Percentiles rank a stretch among this genome's conserved stretches.
Conservation (phyloP, 2,797 vertebrate species). For the Scolopax bukidnonensis region DNA sequence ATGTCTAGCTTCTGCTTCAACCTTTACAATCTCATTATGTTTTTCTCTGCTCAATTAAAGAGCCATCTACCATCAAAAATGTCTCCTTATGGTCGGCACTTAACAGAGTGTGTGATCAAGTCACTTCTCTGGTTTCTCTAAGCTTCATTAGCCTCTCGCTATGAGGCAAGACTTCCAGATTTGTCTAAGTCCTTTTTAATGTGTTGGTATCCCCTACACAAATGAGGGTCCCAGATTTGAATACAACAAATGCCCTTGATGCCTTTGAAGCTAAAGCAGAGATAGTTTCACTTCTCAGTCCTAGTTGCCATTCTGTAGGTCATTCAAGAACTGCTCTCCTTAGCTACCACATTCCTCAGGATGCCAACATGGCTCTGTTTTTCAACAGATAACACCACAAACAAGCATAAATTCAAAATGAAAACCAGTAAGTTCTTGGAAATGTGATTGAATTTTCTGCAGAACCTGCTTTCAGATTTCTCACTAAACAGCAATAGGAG, state of each 20-base stretch:
- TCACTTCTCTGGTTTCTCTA: not conserved
- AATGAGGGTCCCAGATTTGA: not conserved
- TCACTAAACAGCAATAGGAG: not conserved
- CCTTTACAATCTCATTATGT: slow-evolving; percentile 43
- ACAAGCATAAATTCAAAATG: not conserved
- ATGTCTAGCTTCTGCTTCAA: slow-evolving; percentile 9
- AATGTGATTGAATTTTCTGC: not conserved
- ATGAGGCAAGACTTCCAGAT: not conserved
- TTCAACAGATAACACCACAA: not conserved
- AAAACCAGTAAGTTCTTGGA: not conserved
- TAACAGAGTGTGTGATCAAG: not conserved
- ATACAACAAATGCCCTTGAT: not conserved
- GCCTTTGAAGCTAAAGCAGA: not conserved
- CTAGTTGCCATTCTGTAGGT: not conserved
- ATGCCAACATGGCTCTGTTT: not conserved
- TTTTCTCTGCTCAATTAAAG: slow-evolving; percentile 59
- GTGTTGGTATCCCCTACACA: not conserved
- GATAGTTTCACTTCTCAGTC: not conserved
- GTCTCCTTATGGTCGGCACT: not conserved
- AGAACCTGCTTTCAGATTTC: slow-evolving; percentile 15
- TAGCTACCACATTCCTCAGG: not conserved
- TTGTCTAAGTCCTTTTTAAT: not conserved
- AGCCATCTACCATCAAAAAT: slow-evolving; percentile 35
- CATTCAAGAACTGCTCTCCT: not conserved
- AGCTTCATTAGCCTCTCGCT: slow-evolving; percentile 25